Percentiles rank a stretch among this genome's conserved stretches.
Evolutionary conservation across 2,888 invertebrate genomes (phyloP).

Genomic region (Coecobrya sp.): DNA sequence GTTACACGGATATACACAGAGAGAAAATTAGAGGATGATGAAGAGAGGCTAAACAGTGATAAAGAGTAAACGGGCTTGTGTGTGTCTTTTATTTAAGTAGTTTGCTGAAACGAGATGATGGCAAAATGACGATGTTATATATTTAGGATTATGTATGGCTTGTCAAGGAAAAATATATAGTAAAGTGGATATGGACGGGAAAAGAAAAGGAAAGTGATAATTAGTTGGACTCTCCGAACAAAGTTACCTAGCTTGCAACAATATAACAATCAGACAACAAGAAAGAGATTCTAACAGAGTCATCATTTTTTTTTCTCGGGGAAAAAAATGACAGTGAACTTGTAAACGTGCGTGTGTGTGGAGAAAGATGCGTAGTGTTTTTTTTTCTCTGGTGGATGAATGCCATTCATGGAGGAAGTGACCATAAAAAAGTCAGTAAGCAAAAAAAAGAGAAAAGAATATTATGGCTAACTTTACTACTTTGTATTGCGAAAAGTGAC

Average conservation of each 20-base stretch:
- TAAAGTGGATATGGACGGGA: neutral
- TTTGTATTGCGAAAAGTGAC: too few relatives aligned
- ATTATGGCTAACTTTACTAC: neutral
- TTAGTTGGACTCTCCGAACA: neutral
- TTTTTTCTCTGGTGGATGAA: too few relatives aligned
- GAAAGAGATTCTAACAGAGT: slow-evolving; percentile 2
- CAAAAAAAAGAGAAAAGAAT: neutral
- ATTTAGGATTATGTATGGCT: neutral
- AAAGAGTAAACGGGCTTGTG: slow-evolving; percentile 7
- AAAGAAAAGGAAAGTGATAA: slow-evolving; percentile 51
- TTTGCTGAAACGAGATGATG: slow-evolving; percentile 41
- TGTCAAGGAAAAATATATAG: neutral
- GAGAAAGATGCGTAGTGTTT: too few relatives aligned
- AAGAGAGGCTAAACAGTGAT: neutral
- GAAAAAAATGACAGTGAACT: slow-evolving; percentile 15
- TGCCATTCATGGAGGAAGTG: neutral
- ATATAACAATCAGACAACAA: neutral
- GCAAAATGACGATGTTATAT: neutral
- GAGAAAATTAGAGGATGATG: neutral
- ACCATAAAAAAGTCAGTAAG: neutral
- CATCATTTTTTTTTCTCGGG: neutral
- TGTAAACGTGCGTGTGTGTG: neutral
- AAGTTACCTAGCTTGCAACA: slow-evolving; percentile 9
- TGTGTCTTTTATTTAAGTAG: slow-evolving; percentile 42
- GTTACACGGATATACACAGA: neutral